phyloP scores from a whole-genome alignment of 1,140 invertebrate species.

The Pygmarrhopalites habei region DNA sequence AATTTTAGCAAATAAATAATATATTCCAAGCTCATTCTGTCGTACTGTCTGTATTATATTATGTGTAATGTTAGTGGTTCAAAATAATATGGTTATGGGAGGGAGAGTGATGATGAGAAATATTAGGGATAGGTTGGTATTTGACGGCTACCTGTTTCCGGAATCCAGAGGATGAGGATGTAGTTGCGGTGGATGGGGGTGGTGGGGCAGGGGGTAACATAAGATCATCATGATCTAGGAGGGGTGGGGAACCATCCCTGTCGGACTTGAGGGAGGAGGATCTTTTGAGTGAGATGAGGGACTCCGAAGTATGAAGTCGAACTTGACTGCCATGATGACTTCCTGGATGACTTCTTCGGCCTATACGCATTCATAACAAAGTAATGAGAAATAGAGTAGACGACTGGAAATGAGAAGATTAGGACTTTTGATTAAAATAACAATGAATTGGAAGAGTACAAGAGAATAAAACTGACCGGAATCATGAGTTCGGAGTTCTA shows the following conservation, averaged over 20 bases:
- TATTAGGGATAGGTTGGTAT: no score
- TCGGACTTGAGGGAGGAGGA: conserved; percentile 29
- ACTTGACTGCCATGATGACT: not conserved
- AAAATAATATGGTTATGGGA: no score
- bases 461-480: not conserved
- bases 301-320: not conserved
- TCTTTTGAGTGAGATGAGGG: conserved; percentile 20
- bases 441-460: not conserved
- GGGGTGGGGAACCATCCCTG: conserved; percentile 11
- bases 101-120: no score
- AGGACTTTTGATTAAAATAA: not conserved
- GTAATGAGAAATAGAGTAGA: not conserved
- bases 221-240: conserved; percentile 18
- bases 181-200: not conserved
- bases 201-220: conserved; percentile 35
- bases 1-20: no score
- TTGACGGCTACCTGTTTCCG: conserved; percentile 32
- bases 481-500: not conserved
- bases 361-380: not conserved
- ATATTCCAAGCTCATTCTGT: no score
- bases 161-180: conserved; percentile 31
- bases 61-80: no score
- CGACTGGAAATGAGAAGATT: not conserved
- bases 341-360: not conserved
- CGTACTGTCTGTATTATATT: no score